Percentiles rank a stretch among this genome's conserved stretches.
phyloP scores from a whole-genome alignment of 2,888 invertebrate genomes.

The Lapara coniferarum region DNA sequence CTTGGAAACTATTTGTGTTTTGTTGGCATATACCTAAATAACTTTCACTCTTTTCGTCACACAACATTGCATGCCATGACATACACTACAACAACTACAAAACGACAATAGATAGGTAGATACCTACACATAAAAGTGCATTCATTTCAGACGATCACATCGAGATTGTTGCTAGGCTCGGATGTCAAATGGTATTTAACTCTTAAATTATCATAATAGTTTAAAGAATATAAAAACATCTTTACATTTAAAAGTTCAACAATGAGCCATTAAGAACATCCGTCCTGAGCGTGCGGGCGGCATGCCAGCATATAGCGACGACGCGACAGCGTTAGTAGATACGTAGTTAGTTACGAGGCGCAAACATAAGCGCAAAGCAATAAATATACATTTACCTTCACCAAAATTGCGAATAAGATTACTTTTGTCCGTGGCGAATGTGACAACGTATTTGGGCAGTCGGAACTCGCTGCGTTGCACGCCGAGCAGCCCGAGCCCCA shows the following conservation, averaged over 20 bases:
- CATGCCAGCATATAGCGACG: constrained; percentile 61
- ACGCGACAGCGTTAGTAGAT: constrained; percentile 64
- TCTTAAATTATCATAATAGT: neutral
- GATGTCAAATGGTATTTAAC: constrained; percentile 39
- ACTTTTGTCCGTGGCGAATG: constrained; percentile 84
- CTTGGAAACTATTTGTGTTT: constrained; percentile 16
- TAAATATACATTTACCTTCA: constrained; percentile 85
- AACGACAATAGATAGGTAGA: neutral
- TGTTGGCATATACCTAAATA: constrained; percentile 4
- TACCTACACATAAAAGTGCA: constrained; percentile 40
- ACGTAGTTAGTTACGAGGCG: constrained; percentile 68
- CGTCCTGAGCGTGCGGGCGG: constrained; percentile 59
- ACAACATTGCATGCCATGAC: constrained; percentile 22
- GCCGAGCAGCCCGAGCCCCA: constrained; percentile 74
- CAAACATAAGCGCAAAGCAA: constrained; percentile 79
- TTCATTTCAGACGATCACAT: constrained; percentile 42
- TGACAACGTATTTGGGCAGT: constrained; percentile 86
- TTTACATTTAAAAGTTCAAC: constrained; percentile 24
- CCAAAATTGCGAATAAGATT: constrained; percentile 85
- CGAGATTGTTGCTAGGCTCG: constrained; percentile 53
- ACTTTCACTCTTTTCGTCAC: constrained; percentile 19
- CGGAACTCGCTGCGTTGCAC: constrained; percentile 83
- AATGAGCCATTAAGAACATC: constrained; percentile 45
- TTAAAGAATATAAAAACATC: neutral
- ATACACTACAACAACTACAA: constrained; percentile 31